Conservation (phyloP, 1,140 invertebrate species). For the Papilio polyxenes region DNA sequence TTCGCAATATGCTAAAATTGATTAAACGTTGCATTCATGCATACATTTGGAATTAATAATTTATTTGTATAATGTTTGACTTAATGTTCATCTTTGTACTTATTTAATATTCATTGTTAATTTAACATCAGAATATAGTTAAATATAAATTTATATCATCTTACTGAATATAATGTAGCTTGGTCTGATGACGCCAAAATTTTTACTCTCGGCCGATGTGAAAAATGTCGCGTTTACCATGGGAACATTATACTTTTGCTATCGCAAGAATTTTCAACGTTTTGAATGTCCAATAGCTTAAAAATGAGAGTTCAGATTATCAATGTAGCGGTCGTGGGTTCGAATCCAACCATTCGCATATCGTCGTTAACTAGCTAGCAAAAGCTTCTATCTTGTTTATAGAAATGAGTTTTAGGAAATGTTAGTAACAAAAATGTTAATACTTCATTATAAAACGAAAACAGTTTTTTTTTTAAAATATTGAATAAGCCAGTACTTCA, state of each 20-base stretch:
- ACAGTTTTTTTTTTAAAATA: too few relatives aligned
- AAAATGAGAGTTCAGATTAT: neutral
- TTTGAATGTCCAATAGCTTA: neutral
- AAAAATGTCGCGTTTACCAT: neutral
- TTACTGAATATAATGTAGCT: neutral
- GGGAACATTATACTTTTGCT: neutral
- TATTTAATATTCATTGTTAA: neutral
- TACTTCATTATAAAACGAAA: too few relatives aligned
- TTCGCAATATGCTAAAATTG: slow-evolving; percentile 22
- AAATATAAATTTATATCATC: neutral
- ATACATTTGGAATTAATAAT: slow-evolving; percentile 15
- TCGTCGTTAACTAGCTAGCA: too few relatives aligned
- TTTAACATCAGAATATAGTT: neutral
- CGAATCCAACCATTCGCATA: neutral
- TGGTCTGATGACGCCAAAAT: neutral
- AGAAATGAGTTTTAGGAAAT: too few relatives aligned
- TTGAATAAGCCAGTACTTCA: too few relatives aligned
- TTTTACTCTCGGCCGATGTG: neutral
- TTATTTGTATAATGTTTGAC: neutral
- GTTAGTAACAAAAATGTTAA: too few relatives aligned
- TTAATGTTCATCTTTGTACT: neutral
- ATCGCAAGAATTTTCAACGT: neutral
- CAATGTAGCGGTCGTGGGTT: neutral
- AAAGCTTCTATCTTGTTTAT: too few relatives aligned
- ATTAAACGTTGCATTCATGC: neutral